Conservation (phyloP, 2,888 invertebrate species). For the Hirtodrosophila histrioides region DNA sequence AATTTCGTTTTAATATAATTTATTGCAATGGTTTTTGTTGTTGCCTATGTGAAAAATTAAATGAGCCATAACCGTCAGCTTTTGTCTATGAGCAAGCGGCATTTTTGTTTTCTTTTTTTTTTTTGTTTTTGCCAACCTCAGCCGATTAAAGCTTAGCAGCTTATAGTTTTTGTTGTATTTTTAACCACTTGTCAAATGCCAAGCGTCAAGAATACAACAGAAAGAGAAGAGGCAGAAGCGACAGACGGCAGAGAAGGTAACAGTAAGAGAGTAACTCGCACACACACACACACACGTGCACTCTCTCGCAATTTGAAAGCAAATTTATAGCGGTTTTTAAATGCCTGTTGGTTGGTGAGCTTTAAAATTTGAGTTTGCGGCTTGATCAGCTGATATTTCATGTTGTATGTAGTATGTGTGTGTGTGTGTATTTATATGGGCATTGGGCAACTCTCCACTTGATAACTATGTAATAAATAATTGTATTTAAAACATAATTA, state of each 20-base stretch:
- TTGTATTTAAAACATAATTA: not conserved
- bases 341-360: not conserved
- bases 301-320: constrained; percentile 10
- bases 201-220: constrained; percentile 31
- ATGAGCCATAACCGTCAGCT: constrained; percentile 38
- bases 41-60: constrained; percentile 55
- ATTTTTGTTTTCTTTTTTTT: constrained; percentile 22
- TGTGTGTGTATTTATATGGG: constrained; percentile 1
- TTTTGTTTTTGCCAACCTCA: constrained; percentile 32
- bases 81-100: constrained; percentile 19
- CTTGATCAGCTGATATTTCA: constrained; percentile 37
- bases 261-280: constrained; percentile 1
- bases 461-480: not conserved
- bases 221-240: not conserved
- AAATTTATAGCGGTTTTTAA: constrained; percentile 29
- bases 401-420: constrained; percentile 1
- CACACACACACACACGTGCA: not conserved
- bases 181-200: constrained; percentile 54
- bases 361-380: constrained; percentile 1
- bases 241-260: not conserved
- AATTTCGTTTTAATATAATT: constrained; percentile 56
- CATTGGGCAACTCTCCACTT: no score
- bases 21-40: constrained; percentile 39
- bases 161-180: constrained; percentile 39
- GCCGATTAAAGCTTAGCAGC: no score